Base-by-base conservation (phyloP, 2,113 vertebrate genomes). In the Butorides virescens region DNA sequence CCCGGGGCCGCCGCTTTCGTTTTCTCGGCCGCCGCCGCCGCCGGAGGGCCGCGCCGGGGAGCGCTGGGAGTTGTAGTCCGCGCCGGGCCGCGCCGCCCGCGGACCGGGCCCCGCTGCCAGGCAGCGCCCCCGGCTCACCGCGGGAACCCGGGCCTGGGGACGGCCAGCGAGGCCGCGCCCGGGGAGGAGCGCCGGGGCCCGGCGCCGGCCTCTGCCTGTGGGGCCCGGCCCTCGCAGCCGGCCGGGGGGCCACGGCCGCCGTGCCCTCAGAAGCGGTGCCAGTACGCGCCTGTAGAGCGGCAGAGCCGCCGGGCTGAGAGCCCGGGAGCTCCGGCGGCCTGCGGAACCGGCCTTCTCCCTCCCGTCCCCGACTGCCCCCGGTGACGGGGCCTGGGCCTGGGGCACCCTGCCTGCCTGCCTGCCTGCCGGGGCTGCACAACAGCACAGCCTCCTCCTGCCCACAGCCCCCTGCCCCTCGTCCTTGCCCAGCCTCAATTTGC, bases 61-160 rank as follows among this genome's bases (percentile, higher is more conserved):
- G 72, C 95, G 59, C 95, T 73, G 89, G 97, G 98, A 88, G 79
- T 94, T 94, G 98, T 96, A 98, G 98, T 97, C 75, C 44, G 81
- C 32, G 53, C 18, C 25, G 32, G 36, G 30, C 72, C 30, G 46
- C 13, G 23, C 27, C 12, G 29, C 39, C 37, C 15, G 34, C 29
- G 50, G 11, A 7, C 8, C 25, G 44, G 4, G 21, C 21, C 8
- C 23, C 27, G 23, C 39, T 10, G 56, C 66, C 49, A 3, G 39
- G 11, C 70, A 10, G 58, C 25, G 32, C 13, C n/a, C 9, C 10
- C 61, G 50, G 26, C 39, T 39, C 14, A n/a, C 83, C 20, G 12
- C 19, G 19, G 30, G 44, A 50, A n/a, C 49, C 49, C 32, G 27
- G 19, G 34, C 49, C 59, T 34, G 19, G 62, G 39, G 50, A 34